These are phyloP conservation scores for Acrocyrtus sp. DNA, from an alignment of 2,888 invertebrate genomes.

Conservation along the genomic window DNA sequence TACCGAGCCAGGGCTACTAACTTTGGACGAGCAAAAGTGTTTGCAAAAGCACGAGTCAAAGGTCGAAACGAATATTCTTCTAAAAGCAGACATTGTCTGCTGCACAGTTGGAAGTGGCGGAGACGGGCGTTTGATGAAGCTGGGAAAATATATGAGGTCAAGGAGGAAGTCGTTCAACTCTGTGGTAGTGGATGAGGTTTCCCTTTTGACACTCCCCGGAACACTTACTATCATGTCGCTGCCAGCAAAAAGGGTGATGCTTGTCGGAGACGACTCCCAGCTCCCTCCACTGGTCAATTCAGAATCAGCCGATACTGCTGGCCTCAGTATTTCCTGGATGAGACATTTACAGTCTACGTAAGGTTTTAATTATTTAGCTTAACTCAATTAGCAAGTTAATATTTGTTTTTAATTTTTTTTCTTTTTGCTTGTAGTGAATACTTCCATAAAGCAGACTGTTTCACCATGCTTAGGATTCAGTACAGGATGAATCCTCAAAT, in stretches of 20 bases:
- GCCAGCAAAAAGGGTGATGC: neutral
- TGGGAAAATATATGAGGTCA: neutral
- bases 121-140: too few species aligned
- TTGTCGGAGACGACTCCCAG: neutral
- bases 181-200: neutral
- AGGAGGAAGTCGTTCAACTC: neutral
- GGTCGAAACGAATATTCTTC: neutral
- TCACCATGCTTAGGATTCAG: too few species aligned
- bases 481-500: neutral
- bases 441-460: too few species aligned
- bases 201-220: neutral
- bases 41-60: neutral
- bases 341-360: neutral
- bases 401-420: too few species aligned
- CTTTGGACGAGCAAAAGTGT: too few species aligned
- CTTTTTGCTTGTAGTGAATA: too few species aligned
- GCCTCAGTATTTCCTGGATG: neutral
- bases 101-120: too few species aligned
- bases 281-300: neutral
- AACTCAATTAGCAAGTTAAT: neutral
- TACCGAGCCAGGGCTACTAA: too few species aligned
- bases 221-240: too few species aligned
- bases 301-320: neutral
- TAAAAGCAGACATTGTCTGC: neutral
- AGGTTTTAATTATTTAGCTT: neutral